These are phyloP conservation scores for Acrobasis repandana DNA, from an alignment of 2,888 invertebrate species.

Conservation along the genomic window DNA sequence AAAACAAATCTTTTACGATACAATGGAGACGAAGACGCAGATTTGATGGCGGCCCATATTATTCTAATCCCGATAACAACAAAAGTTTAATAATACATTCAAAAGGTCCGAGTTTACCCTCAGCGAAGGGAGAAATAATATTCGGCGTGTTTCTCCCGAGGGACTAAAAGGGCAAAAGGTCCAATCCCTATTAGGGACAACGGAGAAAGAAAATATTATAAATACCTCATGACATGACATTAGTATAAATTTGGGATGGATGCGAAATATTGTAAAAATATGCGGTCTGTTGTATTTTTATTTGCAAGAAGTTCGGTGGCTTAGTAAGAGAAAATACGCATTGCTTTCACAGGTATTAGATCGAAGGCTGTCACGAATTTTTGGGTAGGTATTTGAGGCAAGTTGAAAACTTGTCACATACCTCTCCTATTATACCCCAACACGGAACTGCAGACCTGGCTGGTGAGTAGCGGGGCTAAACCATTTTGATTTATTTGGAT, in stretches of 20 bases:
- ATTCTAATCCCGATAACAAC: conserved; percentile 65
- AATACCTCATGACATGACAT: conserved; percentile 37
- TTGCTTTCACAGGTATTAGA: no score
- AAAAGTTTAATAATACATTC: conserved; percentile 71
- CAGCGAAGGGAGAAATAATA: conserved; percentile 64
- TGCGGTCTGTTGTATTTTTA: not conserved
- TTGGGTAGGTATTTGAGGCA: no score
- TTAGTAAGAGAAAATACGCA: no score
- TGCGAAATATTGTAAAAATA: not conserved
- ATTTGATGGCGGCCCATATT: conserved; percentile 52
- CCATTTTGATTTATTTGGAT: no score
- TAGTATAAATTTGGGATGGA: conserved; percentile 10
- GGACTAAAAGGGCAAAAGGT: conserved; percentile 69
- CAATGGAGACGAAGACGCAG: conserved; percentile 38
- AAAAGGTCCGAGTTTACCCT: conserved; percentile 56
- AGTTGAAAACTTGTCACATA: no score
- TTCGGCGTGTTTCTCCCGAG: conserved; percentile 58
- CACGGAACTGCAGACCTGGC: no score
- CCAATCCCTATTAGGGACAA: conserved; percentile 64
- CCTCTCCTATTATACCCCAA: no score
- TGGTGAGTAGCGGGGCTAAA: no score
- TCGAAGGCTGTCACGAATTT: no score
- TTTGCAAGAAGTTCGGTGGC: no score
- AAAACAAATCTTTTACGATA: conserved; percentile 27
- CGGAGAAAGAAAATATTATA: conserved; percentile 58